A percentile compares a stretch with the other conserved stretches of the same genome.
Evolutionary conservation across 2,797 vertebrate genomes (phyloP).

Genomic region (Dallia pectoralis): DNA sequence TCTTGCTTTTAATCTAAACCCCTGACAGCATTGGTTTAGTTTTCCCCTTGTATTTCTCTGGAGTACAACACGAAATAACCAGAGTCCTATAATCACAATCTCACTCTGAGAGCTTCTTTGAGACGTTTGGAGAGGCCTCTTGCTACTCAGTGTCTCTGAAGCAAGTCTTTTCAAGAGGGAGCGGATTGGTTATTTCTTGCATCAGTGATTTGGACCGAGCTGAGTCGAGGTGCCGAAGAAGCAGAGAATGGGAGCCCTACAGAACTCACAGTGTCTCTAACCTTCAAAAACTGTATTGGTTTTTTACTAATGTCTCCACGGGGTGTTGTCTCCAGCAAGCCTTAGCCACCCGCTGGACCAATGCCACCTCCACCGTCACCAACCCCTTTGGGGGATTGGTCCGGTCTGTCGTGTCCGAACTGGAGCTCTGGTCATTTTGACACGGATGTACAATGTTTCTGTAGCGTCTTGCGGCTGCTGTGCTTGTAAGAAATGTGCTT

Average conservation of each 20-base stretch:
- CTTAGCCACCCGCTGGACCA: conserved; percentile 21
- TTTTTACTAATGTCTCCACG: conserved; percentile 59
- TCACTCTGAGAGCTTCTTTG: background rate
- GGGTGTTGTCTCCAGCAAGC: conserved; percentile 35
- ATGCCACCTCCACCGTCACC: background rate
- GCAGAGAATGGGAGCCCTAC: conserved; percentile 40
- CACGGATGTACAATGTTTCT: background rate
- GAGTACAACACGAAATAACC: background rate
- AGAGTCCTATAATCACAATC: background rate
- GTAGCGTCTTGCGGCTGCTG: background rate
- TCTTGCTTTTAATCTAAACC: background rate
- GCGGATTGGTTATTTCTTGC: conserved; percentile 73
- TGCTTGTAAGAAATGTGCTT: background rate
- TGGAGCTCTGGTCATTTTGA: background rate
- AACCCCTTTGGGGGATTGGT: background rate
- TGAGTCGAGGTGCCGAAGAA: background rate
- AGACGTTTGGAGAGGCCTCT: background rate
- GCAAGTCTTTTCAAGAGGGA: conserved; percentile 50
- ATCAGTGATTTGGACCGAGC: conserved; percentile 63
- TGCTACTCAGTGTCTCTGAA: background rate
- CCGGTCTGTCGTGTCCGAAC: background rate
- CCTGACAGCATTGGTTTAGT: background rate
- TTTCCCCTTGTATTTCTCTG: background rate
- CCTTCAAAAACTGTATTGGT: conserved; percentile 69
- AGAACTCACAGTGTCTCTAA: conserved; percentile 57